These are phyloP conservation scores for Protobothrops mucrosquamatus DNA, from an alignment of 2,113 vertebrate genomes.

Conservation along the genomic window DNA sequence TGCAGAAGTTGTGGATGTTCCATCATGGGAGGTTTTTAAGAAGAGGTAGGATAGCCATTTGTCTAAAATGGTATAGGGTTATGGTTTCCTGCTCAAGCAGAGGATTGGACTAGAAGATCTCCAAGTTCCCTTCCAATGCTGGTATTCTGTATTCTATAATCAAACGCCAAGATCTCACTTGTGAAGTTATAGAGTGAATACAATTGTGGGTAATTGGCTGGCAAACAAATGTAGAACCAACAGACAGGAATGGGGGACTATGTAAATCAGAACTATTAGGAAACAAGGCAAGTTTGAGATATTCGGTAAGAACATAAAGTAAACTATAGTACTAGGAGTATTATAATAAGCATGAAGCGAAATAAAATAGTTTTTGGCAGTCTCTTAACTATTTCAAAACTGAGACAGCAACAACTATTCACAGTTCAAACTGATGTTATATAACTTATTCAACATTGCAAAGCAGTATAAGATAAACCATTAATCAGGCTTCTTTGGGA, in stretches of 20 bases:
- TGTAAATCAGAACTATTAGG: fast-evolving
- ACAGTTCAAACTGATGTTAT: neutral
- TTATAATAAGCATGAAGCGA: neutral
- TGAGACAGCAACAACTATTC: neutral
- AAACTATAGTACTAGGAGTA: neutral
- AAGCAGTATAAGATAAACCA: neutral
- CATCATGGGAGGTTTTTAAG: neutral
- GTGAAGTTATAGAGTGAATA: neutral
- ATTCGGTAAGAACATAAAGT: neutral
- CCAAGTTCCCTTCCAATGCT: neutral
- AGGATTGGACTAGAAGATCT: neutral
- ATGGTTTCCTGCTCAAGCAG: neutral
- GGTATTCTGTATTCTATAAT: neutral
- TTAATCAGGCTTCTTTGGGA: neutral
- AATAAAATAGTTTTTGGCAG: neutral
- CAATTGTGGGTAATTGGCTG: fast-evolving
- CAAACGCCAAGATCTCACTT: neutral
- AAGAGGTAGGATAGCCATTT: neutral
- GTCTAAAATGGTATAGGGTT: neutral
- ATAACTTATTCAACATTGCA: neutral
- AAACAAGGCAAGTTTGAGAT: neutral
- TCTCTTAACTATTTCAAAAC: neutral
- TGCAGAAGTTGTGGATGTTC: neutral
- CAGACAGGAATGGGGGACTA: neutral
- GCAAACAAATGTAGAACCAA: neutral